A percentile compares a stretch with the other conserved stretches of the same genome.
These are phyloP conservation scores for Stenodema calcarata DNA, from an alignment of 2,888 invertebrate species.

Conservation along the genomic window DNA sequence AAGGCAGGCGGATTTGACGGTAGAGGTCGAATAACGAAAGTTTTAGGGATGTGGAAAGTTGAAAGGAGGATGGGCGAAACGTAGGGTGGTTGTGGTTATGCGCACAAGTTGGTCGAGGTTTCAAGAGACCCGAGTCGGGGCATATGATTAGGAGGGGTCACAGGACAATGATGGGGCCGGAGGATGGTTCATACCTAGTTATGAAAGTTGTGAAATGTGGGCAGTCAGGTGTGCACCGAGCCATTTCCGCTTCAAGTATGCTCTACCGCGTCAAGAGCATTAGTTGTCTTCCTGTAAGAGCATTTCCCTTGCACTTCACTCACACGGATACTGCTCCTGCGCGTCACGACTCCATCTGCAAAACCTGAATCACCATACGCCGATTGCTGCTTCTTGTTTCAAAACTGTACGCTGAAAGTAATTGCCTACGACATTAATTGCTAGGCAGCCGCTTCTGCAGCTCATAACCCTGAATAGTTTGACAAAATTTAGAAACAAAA, in stretches of 20 bases:
- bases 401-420: too few relatives aligned
- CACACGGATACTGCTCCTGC: not conserved
- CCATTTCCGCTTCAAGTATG: conserved; percentile 7
- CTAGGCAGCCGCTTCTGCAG: too few relatives aligned
- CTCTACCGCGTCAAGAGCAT: not conserved
- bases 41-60: not conserved
- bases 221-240: conserved; percentile 9
- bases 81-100: not conserved
- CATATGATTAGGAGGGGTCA: conserved; percentile 1
- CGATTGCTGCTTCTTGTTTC: too few relatives aligned
- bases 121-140: not conserved
- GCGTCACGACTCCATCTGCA: not conserved
- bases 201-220: conserved; percentile 24
- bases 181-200: conserved; percentile 1
- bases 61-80: not conserved
- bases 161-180: not conserved
- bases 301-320: not conserved
- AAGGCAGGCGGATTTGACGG: not conserved
- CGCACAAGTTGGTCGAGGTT: not conserved
- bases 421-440: too few relatives aligned
- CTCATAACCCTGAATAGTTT: too few relatives aligned
- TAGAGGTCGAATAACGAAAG: not conserved
- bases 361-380: too few relatives aligned
- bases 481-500: too few relatives aligned
- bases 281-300: not conserved